These are phyloP conservation scores for Apus apus DNA, from an alignment of 2,113 vertebrate genomes.

Conservation along the genomic window DNA sequence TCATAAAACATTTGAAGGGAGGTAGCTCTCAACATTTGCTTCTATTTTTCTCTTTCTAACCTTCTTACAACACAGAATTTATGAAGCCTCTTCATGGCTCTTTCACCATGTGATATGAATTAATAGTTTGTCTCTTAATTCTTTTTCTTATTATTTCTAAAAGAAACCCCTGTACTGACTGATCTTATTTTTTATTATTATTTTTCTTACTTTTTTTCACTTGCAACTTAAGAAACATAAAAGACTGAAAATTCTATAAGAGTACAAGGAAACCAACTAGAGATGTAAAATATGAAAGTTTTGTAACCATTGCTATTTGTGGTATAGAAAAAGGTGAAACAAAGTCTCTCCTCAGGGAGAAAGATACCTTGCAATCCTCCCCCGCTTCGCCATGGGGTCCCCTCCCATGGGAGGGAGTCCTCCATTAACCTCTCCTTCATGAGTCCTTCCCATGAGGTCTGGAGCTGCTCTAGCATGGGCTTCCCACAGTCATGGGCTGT, in stretches of 20 bases:
- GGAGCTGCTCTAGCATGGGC: too few species aligned
- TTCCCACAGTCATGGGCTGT: too few species aligned
- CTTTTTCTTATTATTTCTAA: background rate
- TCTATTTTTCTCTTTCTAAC: background rate
- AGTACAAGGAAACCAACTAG: background rate
- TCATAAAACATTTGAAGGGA: conserved; percentile 5
- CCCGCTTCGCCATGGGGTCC: too few species aligned
- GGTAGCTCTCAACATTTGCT: background rate
- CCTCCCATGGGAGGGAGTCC: too few species aligned
- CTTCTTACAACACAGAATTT: background rate
- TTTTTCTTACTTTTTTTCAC: background rate
- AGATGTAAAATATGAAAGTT: background rate
- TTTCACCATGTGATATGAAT: background rate
- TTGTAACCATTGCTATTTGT: background rate
- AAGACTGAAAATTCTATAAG: background rate
- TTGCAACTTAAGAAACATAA: background rate
- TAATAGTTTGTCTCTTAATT: background rate
- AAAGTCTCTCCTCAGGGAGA: background rate
- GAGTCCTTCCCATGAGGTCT: too few species aligned
- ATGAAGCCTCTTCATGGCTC: background rate
- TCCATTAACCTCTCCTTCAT: too few species aligned
- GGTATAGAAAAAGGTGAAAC: background rate
- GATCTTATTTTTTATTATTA: background rate
- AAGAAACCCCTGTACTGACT: background rate
- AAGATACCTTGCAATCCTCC: too few species aligned